A percentile compares a stretch with the other conserved stretches of the same genome.
Conservation (phyloP, 2,797 vertebrate species). For the Rhinogobio ventralis region DNA sequence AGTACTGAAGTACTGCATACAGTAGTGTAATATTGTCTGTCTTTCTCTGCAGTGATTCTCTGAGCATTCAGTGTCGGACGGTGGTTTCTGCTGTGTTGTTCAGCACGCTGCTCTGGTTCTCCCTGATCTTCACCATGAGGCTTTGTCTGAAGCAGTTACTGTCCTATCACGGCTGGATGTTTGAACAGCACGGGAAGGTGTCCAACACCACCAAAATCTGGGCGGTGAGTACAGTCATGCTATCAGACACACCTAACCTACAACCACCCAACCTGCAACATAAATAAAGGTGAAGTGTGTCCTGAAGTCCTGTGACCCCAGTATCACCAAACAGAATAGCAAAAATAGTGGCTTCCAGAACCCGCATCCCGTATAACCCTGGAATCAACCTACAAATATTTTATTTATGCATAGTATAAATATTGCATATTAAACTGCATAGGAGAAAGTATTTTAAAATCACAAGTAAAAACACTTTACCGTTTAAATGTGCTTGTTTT, state of each 20-base stretch:
- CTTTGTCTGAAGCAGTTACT: constrained; percentile 89
- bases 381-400: neutral
- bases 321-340: neutral
- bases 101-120: constrained; percentile 88
- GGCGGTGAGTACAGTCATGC: constrained; percentile 80
- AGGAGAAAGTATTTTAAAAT: neutral
- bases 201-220: constrained; percentile 90
- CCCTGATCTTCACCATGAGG: constrained; percentile 90
- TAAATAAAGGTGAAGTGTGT: neutral
- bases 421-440: neutral
- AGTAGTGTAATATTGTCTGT: neutral
- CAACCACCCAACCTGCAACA: neutral
- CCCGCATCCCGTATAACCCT: neutral
- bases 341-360: neutral
- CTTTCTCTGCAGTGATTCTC: constrained; percentile 75
- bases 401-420: too few relatives aligned
- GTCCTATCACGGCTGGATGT: constrained; percentile 92
- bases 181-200: constrained; percentile 86
- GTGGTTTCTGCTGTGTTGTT: constrained; percentile 86
- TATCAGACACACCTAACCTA: neutral
- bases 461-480: neutral
- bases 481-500: constrained; percentile 30
- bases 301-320: neutral
- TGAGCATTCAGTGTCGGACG: constrained; percentile 83
- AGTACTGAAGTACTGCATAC: neutral